Base-by-base conservation (phyloP, 2,113 vertebrate genomes). In the Catharus bicknelli region DNA sequence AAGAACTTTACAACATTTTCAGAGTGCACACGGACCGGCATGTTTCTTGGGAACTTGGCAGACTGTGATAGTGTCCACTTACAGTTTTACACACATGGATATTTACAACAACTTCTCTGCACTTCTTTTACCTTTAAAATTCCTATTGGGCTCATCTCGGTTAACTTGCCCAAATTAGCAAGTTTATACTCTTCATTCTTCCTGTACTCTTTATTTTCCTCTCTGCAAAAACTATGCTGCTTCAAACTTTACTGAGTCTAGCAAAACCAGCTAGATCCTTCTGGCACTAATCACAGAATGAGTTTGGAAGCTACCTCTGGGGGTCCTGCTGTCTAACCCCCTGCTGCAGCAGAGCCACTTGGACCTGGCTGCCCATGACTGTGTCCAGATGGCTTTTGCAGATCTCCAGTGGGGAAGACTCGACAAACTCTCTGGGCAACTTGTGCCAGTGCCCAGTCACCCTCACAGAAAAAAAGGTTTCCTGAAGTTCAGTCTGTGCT, bases 21-120 rank as follows among this genome's bases (percentile, higher is more conserved):
- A 66, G 75, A 64, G 58, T 45, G 55, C 42, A 45, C 14, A 53
- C 61, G 13, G 25, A 19, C 53, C 72, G 40, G n/a, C 13, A 53
- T 11, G 2, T 53, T 78, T 25, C 43, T 55, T 78, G 45, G 34
- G 38, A 74, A 67, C 22, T 61, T 82, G 16, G 29, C 6, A 63
- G 45, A n/a, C 43, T n/a, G 16, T 29, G 16, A 62, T 10, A 42
- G 26, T 0, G 0, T 42, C 53, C 47, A 27, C 29, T 87, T 76
- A 72, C 13, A 19, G 14, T n/a, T 86, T 86, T 51, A 76, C 14
- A 48, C 3, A 23, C 13, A 45, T 5, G 3, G 34, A 9, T 86
- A 76, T 64, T 73, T 73, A 73, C 16, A 87, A 29, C 72, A 95
- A 78, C 6, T 55, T 68, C 21, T 13, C 32, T 50, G 10, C 7